Evolutionary conservation across 2,888 invertebrate genomes (phyloP), one percentile per base, ranked within the genome.

Genomic region (Uropetala carovei): DNA sequence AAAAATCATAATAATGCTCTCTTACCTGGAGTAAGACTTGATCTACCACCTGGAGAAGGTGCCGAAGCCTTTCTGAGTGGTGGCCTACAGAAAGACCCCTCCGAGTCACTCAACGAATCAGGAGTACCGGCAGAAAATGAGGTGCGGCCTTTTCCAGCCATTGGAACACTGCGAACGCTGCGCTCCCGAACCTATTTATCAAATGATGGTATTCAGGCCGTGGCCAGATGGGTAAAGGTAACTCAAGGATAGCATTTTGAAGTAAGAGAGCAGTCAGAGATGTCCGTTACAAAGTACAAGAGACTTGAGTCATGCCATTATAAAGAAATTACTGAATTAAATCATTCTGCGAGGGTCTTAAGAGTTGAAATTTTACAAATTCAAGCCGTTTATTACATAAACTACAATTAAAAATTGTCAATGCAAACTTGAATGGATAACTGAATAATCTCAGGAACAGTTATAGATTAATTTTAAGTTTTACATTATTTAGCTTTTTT

Each of bases 111-210:
- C 92, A 98, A 96, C 82, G 98, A 98, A 95, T 98, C 98, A 30
- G 98, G 98, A 60, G 98, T 98, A 93, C 98, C 98, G 68, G 98
- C 98, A 93, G 98, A 98, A 93, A 98, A 96, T 27, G 98, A 98
- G 2, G 98, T 97, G 93, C 97, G 96, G 81, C 97, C 97, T 89
- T 96, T 95, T 64, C 97, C 97, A 85, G 93, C 93, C 99, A 99
- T 99, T 86, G 99, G 99, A 93, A 98, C 97, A 92, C 99, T 99
- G 94, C 98, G 97, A 93, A 97, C 97, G 83, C 99, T 99, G 94
- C 99, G 97, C 95, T 99, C 99, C 94, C 99, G 97, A 93, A 99
- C 98, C 99, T 99, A 95, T 92, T 93, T 92, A 92, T 83, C 64
- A 89, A 68, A 60, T 75, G 75, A 27, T 27, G 75, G 75, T 75